Base-by-base conservation (phyloP, 2,888 invertebrate species). In the Apotomis betuletana region DNA sequence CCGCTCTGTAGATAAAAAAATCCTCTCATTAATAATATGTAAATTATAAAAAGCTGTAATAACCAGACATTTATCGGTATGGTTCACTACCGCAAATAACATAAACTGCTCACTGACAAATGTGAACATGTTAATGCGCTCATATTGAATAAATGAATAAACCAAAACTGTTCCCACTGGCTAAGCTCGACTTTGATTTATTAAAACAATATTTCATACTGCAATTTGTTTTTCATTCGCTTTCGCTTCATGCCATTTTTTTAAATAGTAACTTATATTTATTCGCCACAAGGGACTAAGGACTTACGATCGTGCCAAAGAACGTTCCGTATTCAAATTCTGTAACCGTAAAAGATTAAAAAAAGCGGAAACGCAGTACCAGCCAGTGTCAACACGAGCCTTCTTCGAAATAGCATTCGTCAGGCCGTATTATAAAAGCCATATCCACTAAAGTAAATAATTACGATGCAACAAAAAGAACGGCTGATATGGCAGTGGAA, bases 391-490 rank as follows among this genome's bases (percentile, higher is more conserved):
- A 90, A 91, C 85, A 89, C 73, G 73, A 76, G 77, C 89, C 89
- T 91, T 90, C 90, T 84, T 82, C 86, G 90, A 90, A 90, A 85
- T 84, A 80, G 81, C 84, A 85, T 87, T 87, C 87, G 85, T 85
- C 79, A 74, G 74, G 61, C 60, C 59, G 36, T 12, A 65, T 63
- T 68, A 63, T 72, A 72, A 68, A 68, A 63, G 67, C 41, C 57
- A 15, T 70, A 49, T 27, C 58, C 68, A 49, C 49, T 9, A 68
- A 54, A 68, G 72, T 63, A 72, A 72, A 72, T 72, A 72, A 58
- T 63, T 68, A 54, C 58, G 41, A 68, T 68, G 72, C 46, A 49
- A 72, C 68, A 68, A 41, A 68, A n/a, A 62, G 67, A 62, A 67
- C 61, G 54, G 41, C 57, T 52, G 72, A 72, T 72, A 68, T 54